A percentile compares a stretch with the other conserved stretches of the same genome.
Conservation (phyloP, 2,888 invertebrate species). For the Sesia apiformis region DNA sequence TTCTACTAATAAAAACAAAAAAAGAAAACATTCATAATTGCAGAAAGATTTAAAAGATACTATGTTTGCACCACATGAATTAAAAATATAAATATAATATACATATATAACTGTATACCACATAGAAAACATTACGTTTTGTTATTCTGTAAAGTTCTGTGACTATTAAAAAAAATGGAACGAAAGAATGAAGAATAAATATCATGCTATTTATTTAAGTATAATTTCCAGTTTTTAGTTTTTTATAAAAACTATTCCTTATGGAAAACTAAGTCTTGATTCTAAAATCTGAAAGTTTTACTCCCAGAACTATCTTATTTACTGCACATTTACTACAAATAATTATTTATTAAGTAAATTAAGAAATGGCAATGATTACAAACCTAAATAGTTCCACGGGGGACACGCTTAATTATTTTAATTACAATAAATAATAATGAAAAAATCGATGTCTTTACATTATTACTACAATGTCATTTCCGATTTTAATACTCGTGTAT, state of each 20-base stretch:
- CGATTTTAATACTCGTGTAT: not conserved
- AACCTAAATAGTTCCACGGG: conserved; percentile 6
- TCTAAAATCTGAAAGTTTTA: conserved; percentile 32
- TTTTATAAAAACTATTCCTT: conserved; percentile 24
- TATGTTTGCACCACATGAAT: no score
- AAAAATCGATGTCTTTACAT: not conserved
- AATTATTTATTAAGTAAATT: conserved; percentile 31
- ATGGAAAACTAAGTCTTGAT: no score
- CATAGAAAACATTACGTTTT: no score
- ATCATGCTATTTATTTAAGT: conserved; percentile 29
- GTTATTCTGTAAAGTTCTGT: no score
- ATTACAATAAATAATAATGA: not conserved
- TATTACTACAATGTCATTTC: no score
- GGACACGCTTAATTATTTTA: not conserved
- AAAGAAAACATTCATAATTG: no score
- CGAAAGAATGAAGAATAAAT: conserved; percentile 5
- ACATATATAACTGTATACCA: no score
- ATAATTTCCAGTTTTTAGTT: conserved; percentile 19
- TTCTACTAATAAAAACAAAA: no score
- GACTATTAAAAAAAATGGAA: conserved; percentile 4
- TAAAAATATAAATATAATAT: no score
- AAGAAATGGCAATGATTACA: conserved; percentile 57
- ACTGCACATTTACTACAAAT: conserved; percentile 27
- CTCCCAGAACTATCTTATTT: conserved; percentile 25
- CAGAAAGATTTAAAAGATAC: no score